Evolutionary conservation across 2,888 invertebrate species (phyloP), one percentile per base, ranked within the genome.

Genomic region (Agelastica alni): DNA sequence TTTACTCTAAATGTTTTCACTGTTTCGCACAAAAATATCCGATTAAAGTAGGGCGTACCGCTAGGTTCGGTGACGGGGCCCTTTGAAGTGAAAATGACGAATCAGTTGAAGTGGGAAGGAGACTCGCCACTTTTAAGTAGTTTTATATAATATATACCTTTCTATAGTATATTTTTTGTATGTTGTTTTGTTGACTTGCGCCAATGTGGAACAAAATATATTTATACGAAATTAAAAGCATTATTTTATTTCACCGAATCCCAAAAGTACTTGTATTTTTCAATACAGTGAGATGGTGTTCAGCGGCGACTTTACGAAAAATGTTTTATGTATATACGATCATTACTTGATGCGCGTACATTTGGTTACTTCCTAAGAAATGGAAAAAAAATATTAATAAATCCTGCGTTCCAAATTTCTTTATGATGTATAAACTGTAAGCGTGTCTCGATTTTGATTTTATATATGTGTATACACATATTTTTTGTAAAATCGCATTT

Each of bases 161-260:
- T 72, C 68, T 72, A 70, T 74, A 73, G 69, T 71, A 73, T 76
- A 74, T 76, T 76, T 77, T 76, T 75, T 76, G 74, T 76, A 76
- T 76, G 74, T 76, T 76, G 74, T 75, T 63, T 68, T 76, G 76
- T 77, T 76, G 76, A 77, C 77, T 77, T 77, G 77, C 74, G 77
- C 77, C 77, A 77, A 75, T 76, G 77, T 77, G 77, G 77, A 77
- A 76, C 70, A 72, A 75, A 77, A 77, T 77, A 77, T 77, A 76
- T 76, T 76, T 77, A 75, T 77, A 76, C 69, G 73, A 75, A 75
- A 75, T 70, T 62, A 64, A 62, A 59, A 45, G 56, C 58, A 60
- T 61, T 62, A 62, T 64, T 66, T 66, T 65, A 63, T 66, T 66
- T 65, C 51, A 41, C 34, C 39, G 36, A 37, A 26, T 51, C 55